Conservation (phyloP, 2,888 invertebrate species). For the Drosophila stalkeri region DNA sequence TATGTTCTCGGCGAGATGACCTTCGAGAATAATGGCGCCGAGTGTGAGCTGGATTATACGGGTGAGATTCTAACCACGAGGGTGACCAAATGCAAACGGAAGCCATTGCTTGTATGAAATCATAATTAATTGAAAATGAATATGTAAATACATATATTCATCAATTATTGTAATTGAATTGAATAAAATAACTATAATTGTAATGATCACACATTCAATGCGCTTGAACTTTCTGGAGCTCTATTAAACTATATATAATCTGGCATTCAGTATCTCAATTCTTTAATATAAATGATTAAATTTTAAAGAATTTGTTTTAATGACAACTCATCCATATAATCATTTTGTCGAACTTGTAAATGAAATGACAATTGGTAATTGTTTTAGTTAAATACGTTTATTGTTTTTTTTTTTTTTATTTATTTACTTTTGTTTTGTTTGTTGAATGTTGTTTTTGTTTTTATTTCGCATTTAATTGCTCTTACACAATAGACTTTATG, state of each 20-base stretch:
- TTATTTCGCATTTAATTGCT: conserved; percentile 68
- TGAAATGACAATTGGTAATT: conserved; percentile 25
- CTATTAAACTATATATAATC: no score
- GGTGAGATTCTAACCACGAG: conserved; percentile 66
- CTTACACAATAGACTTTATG: conserved; percentile 70
- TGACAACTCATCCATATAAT: neutral
- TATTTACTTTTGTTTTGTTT: conserved; percentile 31
- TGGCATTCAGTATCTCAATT: neutral
- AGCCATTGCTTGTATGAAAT: conserved; percentile 36
- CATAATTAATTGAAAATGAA: neutral
- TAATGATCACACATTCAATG: neutral
- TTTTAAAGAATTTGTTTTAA: neutral
- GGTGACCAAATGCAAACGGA: conserved; percentile 65
- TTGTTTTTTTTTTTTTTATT: conserved; percentile 73
- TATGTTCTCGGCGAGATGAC: conserved; percentile 78
- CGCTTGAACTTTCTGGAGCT: neutral
- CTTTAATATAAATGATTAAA: neutral
- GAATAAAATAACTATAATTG: neutral
- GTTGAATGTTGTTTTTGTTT: conserved; percentile 43
- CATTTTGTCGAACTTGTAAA: neutral
- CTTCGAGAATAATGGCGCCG: conserved; percentile 81
- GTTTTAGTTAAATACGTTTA: conserved; percentile 78
- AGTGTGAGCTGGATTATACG: conserved; percentile 75
- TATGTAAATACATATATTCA: neutral
- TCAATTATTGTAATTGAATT: neutral